Conservation (phyloP, 2,797 vertebrate genomes). For the Sternotherus odoratus region DNA sequence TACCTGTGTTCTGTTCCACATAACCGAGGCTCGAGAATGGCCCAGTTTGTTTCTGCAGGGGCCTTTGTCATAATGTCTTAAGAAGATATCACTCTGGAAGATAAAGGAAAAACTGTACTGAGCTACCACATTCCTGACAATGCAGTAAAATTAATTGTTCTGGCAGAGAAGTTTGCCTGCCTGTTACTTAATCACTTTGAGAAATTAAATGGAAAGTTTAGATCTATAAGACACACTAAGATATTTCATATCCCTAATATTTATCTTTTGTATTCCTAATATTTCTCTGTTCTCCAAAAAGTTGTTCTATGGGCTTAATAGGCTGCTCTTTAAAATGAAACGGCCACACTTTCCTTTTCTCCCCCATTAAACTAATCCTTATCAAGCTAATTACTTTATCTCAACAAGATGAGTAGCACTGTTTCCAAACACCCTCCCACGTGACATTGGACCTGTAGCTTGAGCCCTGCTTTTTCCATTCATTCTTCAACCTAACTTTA, state of each 20-base stretch:
- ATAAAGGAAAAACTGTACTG: constrained; percentile 35
- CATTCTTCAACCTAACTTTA: neutral
- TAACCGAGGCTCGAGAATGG: constrained; percentile 95
- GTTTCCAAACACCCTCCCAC: neutral
- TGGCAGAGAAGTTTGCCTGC: neutral
- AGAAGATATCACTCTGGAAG: constrained; percentile 95
- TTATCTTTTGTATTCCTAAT: neutral
- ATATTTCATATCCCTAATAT: neutral
- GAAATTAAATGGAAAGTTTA: neutral
- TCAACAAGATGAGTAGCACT: neutral
- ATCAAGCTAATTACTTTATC: neutral
- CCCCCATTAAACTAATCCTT: neutral
- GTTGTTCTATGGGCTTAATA: neutral
- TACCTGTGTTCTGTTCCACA: constrained; percentile 99
- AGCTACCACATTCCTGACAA: neutral
- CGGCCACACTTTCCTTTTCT: neutral
- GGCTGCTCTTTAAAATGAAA: neutral
- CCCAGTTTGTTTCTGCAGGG: constrained; percentile 97
- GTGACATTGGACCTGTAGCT: neutral
- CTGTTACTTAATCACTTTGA: neutral
- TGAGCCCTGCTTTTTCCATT: neutral
- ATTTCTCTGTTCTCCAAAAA: neutral
- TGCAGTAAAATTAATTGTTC: neutral
- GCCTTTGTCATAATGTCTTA: constrained; percentile 97
- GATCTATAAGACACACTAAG: neutral